These are phyloP conservation scores for Lamellibrachia satsuma DNA, from an alignment of 2,888 invertebrate species.

Conservation along the genomic window DNA sequence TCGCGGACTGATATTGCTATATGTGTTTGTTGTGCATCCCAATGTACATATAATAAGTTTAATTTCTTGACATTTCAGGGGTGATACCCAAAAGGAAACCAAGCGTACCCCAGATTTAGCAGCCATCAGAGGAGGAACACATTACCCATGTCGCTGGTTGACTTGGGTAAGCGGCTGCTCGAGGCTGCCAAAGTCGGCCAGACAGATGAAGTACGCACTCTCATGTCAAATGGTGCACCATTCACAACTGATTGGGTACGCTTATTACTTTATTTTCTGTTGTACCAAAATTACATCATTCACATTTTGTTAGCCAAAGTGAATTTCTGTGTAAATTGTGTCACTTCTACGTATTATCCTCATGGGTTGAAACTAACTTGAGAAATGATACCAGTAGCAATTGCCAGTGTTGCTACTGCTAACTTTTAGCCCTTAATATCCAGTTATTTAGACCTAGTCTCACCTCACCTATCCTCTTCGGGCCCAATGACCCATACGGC, in stretches of 20 bases:
- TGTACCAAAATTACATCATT: neutral
- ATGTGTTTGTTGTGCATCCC: too few species aligned
- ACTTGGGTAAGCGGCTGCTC: constrained; percentile 85
- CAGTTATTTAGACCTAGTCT: too few species aligned
- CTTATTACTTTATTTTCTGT: constrained; percentile 32
- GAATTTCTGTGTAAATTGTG: neutral
- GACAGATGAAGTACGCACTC: constrained; percentile 77
- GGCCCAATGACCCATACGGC: too few species aligned
- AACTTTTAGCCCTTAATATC: too few species aligned
- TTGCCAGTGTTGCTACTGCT: too few species aligned
- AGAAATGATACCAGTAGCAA: too few species aligned
- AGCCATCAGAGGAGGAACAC: neutral
- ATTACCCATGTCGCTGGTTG: constrained; percentile 66
- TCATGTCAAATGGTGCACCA: constrained; percentile 87
- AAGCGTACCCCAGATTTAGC: neutral
- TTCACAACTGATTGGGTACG: constrained; percentile 91
- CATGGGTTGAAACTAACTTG: too few species aligned
- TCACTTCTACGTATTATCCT: neutral
- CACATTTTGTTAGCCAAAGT: too few species aligned
- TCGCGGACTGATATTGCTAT: too few species aligned
- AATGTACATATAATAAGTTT: neutral
- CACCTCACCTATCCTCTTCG: too few species aligned
- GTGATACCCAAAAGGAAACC: neutral
- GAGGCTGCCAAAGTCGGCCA: constrained; percentile 83
- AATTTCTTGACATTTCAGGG: neutral